phyloP scores from a whole-genome alignment of 2,113 vertebrate species.

The Piaya cayana region DNA sequence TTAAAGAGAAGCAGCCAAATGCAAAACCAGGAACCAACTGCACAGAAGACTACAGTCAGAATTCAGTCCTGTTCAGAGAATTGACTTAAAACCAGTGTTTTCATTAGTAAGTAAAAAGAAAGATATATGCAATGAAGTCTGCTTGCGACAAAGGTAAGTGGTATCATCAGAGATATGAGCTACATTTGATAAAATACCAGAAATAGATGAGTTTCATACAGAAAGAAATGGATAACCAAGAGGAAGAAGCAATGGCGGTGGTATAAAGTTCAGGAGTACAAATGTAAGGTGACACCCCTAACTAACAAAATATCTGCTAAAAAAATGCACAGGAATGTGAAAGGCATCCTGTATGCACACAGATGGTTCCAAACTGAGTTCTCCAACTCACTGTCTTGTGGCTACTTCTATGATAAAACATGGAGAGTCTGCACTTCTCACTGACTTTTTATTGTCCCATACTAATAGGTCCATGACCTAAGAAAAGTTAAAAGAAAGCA shows the following conservation, averaged over 20 bases:
- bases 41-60: neutral
- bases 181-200: neutral
- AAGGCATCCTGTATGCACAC: neutral
- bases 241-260: neutral
- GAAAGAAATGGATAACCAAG: neutral
- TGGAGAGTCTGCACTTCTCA: neutral
- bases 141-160: neutral
- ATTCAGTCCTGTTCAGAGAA: neutral
- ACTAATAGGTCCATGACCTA: neutral
- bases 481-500: neutral
- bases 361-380: neutral
- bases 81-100: neutral
- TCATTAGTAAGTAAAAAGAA: neutral
- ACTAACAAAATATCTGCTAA: neutral
- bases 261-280: neutral
- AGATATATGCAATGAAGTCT: neutral
- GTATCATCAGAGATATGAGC: neutral
- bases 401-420: neutral
- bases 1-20: neutral
- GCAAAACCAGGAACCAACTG: neutral
- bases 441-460: neutral
- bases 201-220: neutral
- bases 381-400: neutral
- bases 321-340: neutral
- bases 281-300: neutral